Evolutionary conservation across 2,797 vertebrate species (phyloP), one percentile per base, ranked within the genome.

Genomic region (Percopsis omiscomaycus): DNA sequence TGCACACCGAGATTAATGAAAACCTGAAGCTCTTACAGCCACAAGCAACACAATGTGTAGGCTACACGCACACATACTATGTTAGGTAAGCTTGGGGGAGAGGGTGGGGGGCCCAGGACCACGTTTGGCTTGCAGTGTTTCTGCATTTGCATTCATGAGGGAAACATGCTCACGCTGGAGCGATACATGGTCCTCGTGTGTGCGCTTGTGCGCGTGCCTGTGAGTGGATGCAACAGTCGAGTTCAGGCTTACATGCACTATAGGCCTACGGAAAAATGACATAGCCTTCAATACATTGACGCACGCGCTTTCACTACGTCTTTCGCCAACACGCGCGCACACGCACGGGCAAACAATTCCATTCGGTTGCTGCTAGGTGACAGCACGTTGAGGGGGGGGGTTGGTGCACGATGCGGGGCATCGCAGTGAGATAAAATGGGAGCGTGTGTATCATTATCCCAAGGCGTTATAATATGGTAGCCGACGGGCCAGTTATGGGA

Each of bases 241-340:
- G 32, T 37, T 37, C 32, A 37, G 32, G 6, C 32, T 37, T 37
- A 37, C 6, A 6, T 37, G 32, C 32, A 37, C 2, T 5, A 6
- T 4, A 37, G 32, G 32, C 32, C 32, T 37, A 37, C 5, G 4
- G 32, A 6, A 37, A 37, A 37, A 37, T 37, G 32, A 49, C 48
- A 49, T 15, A 49, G 5, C 14, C 48, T 5, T 15, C 14, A 84
- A 87, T 77, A 78, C 79, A 72, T 76, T 81, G 65, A 77, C 78
- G 79, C 13, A 15, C 83, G 77, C 83, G 79, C 78, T 84, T 85
- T 84, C 80, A 74, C 0, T 85, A 81, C 68, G 82, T 64, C 60
- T 81, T 80, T 72, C 58, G 0, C 49, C 55, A 51, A 46, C 61
- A 69, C 46, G 29, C 64, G 22, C 61, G 69, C 46, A 29, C 64